phyloP scores from a whole-genome alignment of 2,797 vertebrate genomes.

The Scolopax rusticola region DNA sequence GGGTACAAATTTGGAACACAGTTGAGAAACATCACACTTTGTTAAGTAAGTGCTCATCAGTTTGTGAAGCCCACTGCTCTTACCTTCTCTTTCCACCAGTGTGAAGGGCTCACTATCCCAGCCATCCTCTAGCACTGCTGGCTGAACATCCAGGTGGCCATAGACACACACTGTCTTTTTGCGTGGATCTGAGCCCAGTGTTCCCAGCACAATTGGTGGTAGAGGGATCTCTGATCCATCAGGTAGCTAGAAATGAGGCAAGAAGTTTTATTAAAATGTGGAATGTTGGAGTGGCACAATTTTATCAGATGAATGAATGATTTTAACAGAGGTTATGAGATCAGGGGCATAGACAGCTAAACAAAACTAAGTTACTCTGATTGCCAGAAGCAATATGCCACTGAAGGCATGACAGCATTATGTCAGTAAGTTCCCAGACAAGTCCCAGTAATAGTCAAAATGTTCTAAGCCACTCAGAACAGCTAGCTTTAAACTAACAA shows the following conservation, averaged over 20 bases:
- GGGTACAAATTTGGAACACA: not conserved
- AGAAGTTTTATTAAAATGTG: not conserved
- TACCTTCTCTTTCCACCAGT: conserved; percentile 92
- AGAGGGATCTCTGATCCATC: conserved; percentile 91
- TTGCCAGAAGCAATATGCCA: not conserved
- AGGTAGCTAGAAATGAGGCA: conserved; percentile 80
- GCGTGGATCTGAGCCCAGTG: conserved; percentile 87
- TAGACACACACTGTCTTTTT: conserved; percentile 98
- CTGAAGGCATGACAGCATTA: not conserved
- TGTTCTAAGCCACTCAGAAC: not conserved
- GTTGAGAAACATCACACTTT: not conserved
- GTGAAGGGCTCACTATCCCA: conserved; percentile 97
- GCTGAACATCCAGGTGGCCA: conserved; percentile 96
- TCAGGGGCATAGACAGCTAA: not conserved
- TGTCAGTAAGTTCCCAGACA: not conserved
- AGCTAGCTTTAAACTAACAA: not conserved
- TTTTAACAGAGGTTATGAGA: not conserved
- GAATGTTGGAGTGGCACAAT: not conserved
- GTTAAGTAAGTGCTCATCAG: not conserved
- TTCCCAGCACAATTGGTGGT: conserved; percentile 91
- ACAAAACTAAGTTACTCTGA: not conserved
- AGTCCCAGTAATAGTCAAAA: not conserved
- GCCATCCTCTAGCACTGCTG: conserved; percentile 89
- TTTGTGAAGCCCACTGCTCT: not conserved
- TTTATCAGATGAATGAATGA: not conserved